Percentiles rank a stretch among this genome's conserved stretches.
Conservation (phyloP, 2,113 vertebrate genomes). For the Callopanchax toddi region DNA sequence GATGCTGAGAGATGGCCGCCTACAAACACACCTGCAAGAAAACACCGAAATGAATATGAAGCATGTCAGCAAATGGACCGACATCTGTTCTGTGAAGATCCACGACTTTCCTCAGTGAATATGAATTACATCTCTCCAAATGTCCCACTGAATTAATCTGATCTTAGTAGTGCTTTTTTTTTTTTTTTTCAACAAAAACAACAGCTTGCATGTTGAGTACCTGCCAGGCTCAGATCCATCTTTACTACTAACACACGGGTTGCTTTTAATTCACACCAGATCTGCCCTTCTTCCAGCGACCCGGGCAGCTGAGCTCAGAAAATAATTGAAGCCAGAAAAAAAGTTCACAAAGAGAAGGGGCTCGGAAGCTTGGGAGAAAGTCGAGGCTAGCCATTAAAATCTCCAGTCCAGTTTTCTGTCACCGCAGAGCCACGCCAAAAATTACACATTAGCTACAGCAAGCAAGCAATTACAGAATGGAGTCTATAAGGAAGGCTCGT, state of each 20-base stretch:
- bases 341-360: constrained; percentile 25
- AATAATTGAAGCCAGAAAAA: constrained; percentile 39
- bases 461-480: constrained; percentile 75
- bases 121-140: constrained; percentile 54
- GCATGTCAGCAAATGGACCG: constrained; percentile 54
- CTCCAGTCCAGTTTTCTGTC: constrained; percentile 59
- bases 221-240: constrained; percentile 36
- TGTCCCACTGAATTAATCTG: constrained; percentile 54
- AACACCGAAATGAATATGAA: constrained; percentile 66
- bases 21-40: constrained; percentile 72
- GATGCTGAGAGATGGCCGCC: constrained; percentile 65
- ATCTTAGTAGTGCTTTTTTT: constrained; percentile 20
- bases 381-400: constrained; percentile 61
- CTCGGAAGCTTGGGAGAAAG: constrained; percentile 42
- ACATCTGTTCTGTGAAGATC: constrained; percentile 71
- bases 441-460: constrained; percentile 69
- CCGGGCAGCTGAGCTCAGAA: constrained; percentile 12
- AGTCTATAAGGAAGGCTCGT: constrained; percentile 58
- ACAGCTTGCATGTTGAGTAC: constrained; percentile 17
- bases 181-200: constrained; percentile 29
- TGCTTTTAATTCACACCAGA: constrained; percentile 33
- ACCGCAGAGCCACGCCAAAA: constrained; percentile 57
- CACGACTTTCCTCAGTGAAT: constrained; percentile 59
- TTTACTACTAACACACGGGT: constrained; percentile 13
- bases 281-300: constrained; percentile 21